These are phyloP conservation scores for Osedax frankpressi DNA, from an alignment of 2,888 invertebrate species.

Conservation along the genomic window DNA sequence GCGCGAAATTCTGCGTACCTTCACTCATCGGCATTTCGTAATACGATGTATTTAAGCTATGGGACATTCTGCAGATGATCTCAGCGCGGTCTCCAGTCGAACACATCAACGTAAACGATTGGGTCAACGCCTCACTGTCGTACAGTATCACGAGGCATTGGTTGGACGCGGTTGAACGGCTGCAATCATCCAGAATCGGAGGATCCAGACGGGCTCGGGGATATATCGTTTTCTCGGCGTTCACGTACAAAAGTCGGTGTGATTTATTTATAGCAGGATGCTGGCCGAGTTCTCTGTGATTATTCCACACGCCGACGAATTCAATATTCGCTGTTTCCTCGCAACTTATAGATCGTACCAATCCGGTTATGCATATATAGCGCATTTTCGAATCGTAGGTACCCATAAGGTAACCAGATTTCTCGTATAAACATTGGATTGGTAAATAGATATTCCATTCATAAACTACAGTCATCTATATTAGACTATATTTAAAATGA, in stretches of 20 bases:
- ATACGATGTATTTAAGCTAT: background rate
- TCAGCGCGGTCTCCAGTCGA: background rate
- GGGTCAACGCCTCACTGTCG: background rate
- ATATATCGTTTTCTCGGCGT: background rate
- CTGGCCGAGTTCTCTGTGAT: background rate
- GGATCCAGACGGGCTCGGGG: background rate
- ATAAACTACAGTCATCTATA: too few species aligned
- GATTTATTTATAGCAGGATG: too few species aligned
- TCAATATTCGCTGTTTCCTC: background rate
- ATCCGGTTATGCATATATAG: background rate
- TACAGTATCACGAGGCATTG: background rate
- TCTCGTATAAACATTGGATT: background rate
- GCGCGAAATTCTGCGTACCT: too few species aligned
- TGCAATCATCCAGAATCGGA: background rate
- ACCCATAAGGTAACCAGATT: conserved; percentile 2
- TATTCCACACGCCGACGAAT: background rate
- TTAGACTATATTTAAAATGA: too few species aligned
- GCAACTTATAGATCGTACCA: background rate
- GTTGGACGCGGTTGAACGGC: background rate
- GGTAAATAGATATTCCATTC: conserved; percentile 3
- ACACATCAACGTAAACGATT: background rate
- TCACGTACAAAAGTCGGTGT: too few species aligned
- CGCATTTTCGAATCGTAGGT: background rate
- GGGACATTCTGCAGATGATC: background rate
- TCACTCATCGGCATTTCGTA: background rate